phyloP scores from a whole-genome alignment of 2,888 invertebrate genomes.

The Sicus ferrugineus region DNA sequence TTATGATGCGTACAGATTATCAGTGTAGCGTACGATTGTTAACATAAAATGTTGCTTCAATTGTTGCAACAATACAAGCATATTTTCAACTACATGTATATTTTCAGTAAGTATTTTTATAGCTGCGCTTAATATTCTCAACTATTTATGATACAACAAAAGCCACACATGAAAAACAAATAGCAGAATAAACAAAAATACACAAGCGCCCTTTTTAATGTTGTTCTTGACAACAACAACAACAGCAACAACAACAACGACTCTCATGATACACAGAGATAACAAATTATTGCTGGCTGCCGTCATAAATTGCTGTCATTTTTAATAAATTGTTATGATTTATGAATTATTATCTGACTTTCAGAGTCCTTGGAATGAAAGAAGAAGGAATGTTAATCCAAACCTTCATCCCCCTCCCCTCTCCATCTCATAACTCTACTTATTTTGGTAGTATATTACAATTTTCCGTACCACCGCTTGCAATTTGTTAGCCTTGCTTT shows the following conservation, averaged over 20 bases:
- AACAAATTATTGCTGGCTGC: conserved; percentile 16
- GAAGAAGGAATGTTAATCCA: not conserved
- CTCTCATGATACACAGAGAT: not conserved
- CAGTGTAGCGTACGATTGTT: conserved; percentile 5
- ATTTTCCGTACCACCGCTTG: not conserved
- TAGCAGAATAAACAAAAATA: not conserved
- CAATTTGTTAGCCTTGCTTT: too few relatives aligned
- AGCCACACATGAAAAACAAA: not conserved
- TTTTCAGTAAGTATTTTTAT: too few relatives aligned
- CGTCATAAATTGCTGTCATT: conserved; percentile 29
- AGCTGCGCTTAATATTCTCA: too few relatives aligned
- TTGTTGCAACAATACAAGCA: conserved; percentile 9
- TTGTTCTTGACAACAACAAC: not conserved
- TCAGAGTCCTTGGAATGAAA: not conserved
- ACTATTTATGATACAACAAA: not conserved
- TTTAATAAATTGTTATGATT: conserved; percentile 31
- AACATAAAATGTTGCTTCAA: conserved; percentile 19
- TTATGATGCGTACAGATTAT: conserved; percentile 9
- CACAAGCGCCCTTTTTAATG: not conserved
- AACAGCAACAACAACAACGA: conserved; percentile 14
- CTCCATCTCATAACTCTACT: not conserved
- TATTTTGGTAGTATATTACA: not conserved
- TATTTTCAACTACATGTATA: conserved; percentile 11
- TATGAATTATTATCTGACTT: conserved; percentile 14
- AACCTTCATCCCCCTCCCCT: not conserved